phyloP scores from a whole-genome alignment of 2,113 vertebrate species.

The Anguilla rostrata region DNA sequence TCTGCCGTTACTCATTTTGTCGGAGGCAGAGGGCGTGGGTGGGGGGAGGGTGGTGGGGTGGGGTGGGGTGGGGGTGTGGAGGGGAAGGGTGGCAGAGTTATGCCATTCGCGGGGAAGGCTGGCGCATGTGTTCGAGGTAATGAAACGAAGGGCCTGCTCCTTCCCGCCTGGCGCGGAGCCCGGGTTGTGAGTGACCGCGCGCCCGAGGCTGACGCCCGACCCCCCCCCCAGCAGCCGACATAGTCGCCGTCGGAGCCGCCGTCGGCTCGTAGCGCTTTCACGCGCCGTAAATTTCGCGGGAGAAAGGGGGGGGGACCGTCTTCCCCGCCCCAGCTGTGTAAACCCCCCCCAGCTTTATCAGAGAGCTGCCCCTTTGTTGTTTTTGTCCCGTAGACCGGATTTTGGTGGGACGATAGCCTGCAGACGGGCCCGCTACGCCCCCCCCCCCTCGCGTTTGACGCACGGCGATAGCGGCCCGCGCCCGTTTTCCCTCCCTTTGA shows the following conservation, averaged over 20 bases:
- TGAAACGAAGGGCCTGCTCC: not conserved
- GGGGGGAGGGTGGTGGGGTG: too few relatives aligned
- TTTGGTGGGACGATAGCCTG: conserved; percentile 23
- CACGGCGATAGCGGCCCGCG: conserved; percentile 19
- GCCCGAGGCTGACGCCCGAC: not conserved
- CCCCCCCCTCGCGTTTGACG: conserved; percentile 27
- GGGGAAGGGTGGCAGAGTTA: not conserved
- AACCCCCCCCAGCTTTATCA: conserved; percentile 1
- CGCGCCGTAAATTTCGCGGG: not conserved
- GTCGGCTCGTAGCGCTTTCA: not conserved
- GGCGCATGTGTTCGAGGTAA: not conserved
- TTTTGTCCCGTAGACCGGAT: conserved; percentile 30
- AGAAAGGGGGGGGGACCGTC: not conserved
- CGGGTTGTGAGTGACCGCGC: not conserved
- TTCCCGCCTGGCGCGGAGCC: conserved; percentile 19
- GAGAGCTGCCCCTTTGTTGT: conserved; percentile 29
- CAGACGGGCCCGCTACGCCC: conserved; percentile 2
- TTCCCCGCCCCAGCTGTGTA: conserved; percentile 27
- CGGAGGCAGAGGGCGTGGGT: too few relatives aligned
- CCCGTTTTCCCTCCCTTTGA: conserved; percentile 25
- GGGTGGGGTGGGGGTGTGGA: too few relatives aligned
- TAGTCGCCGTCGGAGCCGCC: not conserved
- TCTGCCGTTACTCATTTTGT: not conserved
- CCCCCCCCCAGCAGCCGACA: not conserved
- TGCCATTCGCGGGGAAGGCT: not conserved